Evolutionary conservation across 2,888 invertebrate genomes (phyloP).

Genomic region (Chalcis sispes): DNA sequence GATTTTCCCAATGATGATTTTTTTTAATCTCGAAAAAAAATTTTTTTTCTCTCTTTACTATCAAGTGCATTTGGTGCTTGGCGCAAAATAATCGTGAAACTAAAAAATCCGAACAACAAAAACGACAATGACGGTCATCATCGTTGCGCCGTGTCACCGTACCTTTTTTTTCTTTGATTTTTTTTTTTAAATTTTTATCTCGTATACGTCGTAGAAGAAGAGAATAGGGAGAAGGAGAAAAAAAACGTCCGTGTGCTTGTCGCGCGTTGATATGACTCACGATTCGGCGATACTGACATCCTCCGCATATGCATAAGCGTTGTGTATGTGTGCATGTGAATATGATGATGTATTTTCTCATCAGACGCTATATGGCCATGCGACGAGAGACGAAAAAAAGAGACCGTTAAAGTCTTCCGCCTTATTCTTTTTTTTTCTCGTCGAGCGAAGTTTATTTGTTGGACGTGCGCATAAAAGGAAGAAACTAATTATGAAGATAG

Average conservation of each 20-base stretch:
- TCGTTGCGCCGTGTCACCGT: slow-evolving; percentile 12
- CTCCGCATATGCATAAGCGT: background rate
- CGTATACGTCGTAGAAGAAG: background rate
- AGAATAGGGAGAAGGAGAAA: background rate
- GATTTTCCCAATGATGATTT: too few relatives aligned
- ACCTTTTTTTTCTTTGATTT: slow-evolving; percentile 1
- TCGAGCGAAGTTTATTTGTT: too few relatives aligned
- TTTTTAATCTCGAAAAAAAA: too few relatives aligned
- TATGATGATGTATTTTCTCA: slow-evolving; percentile 1
- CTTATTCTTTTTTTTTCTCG: background rate
- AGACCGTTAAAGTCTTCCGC: background rate
- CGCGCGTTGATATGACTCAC: slow-evolving; percentile 33
- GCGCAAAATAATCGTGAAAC: too few relatives aligned
- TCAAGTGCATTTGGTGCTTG: too few relatives aligned
- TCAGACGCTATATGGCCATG: background rate
- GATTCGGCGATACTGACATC: slow-evolving; percentile 25
- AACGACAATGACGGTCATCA: slow-evolving; percentile 18
- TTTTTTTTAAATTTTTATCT: slow-evolving; percentile 21
- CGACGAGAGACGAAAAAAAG: too few relatives aligned
- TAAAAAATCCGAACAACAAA: background rate
- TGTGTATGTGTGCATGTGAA: background rate
- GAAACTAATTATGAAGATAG: too few relatives aligned
- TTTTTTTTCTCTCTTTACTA: too few relatives aligned
- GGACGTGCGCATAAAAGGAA: background rate
- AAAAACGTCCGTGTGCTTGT: slow-evolving; percentile 25